A percentile compares a stretch with the other conserved stretches of the same genome.
These are phyloP conservation scores for Acanthiza pusilla DNA, from an alignment of 2,797 vertebrate species.

Conservation along the genomic window DNA sequence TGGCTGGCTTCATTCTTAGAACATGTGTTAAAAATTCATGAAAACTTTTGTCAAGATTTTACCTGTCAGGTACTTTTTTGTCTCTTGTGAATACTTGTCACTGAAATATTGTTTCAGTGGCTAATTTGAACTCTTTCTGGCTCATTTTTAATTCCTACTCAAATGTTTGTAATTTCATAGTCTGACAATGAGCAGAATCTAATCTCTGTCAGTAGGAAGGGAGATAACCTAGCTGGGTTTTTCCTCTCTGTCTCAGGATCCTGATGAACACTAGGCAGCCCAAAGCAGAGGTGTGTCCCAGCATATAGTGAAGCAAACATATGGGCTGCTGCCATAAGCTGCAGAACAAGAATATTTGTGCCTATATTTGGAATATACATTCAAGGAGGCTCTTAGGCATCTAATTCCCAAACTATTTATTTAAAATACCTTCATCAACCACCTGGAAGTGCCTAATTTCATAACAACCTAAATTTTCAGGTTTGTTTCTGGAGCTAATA, in stretches of 20 bases:
- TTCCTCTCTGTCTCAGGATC: background rate
- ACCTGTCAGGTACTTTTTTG: background rate
- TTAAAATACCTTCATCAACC: background rate
- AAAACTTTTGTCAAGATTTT: background rate
- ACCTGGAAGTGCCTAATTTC: background rate
- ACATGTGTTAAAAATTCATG: background rate
- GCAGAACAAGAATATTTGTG: background rate
- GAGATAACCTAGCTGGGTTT: fast-evolving
- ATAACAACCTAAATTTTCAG: background rate
- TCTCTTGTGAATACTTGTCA: background rate
- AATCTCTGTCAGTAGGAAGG: background rate
- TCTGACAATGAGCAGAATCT: background rate
- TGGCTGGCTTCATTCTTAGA: background rate
- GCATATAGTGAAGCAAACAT: background rate
- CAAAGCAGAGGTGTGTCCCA: background rate
- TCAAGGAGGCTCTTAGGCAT: background rate
- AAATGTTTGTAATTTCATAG: background rate
- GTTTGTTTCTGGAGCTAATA: background rate
- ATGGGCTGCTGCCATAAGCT: background rate
- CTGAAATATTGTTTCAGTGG: background rate
- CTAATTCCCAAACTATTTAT: background rate
- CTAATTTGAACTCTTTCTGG: background rate
- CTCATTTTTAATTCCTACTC: background rate
- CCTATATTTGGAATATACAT: background rate
- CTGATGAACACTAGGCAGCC: background rate